Evolutionary conservation across 2,113 vertebrate genomes (phyloP), one percentile per base, ranked within the genome.

Genomic region (Solenodon paradoxus): DNA sequence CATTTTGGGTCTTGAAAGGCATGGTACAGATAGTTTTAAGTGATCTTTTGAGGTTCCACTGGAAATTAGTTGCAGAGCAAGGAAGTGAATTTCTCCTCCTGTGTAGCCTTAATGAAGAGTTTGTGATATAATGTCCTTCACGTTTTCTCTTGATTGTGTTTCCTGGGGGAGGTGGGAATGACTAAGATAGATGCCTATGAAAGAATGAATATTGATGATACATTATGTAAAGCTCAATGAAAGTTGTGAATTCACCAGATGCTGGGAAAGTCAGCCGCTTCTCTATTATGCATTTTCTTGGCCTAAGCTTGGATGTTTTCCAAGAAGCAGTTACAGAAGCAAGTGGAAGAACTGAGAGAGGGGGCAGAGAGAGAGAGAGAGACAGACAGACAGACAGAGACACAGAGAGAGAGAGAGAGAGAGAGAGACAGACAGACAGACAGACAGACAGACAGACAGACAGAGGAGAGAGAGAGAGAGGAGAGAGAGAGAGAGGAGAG

Each of bases 231-330:
- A 90, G 88, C 95, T 98, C 96, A 42, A 12, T 91, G 93, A 75
- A 96, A 98, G 91, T 66, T 30, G 92, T 40, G 89, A 97, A 97
- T 96, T 92, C 96, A 96, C 97, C 97, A 98, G 96, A 71, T 95
- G 22, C 78, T 75, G 83, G 74, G 61, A 80, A 95, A 97, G 92
- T 72, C 94, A 95, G 96, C 85, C 49, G 17, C 66, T 45, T 19
- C 96, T 97, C 96, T 96, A 66, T 96, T 89, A 72, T 96, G 93
- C 93, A 35, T 63, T 68, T 80, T 53, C 88, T 96, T 92, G 96
- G 88, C 45, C 2, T 90, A 80, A 89, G 2, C 51, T 96, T 97
- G 97, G 96, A 92, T 74, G 82, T 51, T 91, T 97, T 97, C 97
- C 94, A 87, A 95, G 95, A 69, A 92, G 89, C 77, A 81, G 81